A percentile compares a stretch with the other conserved stretches of the same genome.
Evolutionary conservation across 2,888 invertebrate species (phyloP).

Genomic region (Pseudococcus viburni): DNA sequence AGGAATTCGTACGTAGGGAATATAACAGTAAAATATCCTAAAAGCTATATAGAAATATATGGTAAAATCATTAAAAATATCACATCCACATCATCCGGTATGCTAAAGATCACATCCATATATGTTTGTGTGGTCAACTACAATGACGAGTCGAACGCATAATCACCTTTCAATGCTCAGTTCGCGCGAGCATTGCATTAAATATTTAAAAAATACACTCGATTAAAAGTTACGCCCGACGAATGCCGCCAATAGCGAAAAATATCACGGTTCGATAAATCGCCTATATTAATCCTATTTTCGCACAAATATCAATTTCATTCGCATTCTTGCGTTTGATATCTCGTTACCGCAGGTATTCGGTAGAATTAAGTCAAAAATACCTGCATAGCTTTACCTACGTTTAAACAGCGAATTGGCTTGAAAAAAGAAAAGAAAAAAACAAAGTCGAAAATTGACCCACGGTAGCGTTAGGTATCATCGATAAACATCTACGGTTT

Average conservation of each 20-base stretch:
- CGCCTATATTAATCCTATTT: slow-evolving; percentile 27
- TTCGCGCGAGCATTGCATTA: not conserved
- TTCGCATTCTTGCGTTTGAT: slow-evolving; percentile 17
- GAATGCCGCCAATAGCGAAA: slow-evolving; percentile 1
- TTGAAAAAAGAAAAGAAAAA: slow-evolving; percentile 2
- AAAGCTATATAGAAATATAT: not conserved
- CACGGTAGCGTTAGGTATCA: slow-evolving; percentile 56
- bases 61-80: slow-evolving; percentile 25
- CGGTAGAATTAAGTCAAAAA: not conserved
- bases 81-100: not conserved
- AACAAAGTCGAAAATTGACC: slow-evolving; percentile 47
- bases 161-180: not conserved
- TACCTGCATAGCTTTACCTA: slow-evolving; percentile 15
- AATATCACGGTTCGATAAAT: slow-evolving; percentile 39
- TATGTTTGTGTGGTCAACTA: not conserved
- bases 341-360: slow-evolving; percentile 22
- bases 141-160: slow-evolving; percentile 10
- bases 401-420: not conserved
- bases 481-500: slow-evolving; percentile 49
- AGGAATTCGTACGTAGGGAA: not conserved
- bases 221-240: not conserved
- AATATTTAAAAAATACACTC: not conserved
- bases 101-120: not conserved
- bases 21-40: not conserved
- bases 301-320: slow-evolving; percentile 48